Percentiles rank a stretch among this genome's conserved stretches.
These are phyloP conservation scores for Reticulitermes lucifugus DNA, from an alignment of 2,888 invertebrate genomes.

Conservation along the genomic window DNA sequence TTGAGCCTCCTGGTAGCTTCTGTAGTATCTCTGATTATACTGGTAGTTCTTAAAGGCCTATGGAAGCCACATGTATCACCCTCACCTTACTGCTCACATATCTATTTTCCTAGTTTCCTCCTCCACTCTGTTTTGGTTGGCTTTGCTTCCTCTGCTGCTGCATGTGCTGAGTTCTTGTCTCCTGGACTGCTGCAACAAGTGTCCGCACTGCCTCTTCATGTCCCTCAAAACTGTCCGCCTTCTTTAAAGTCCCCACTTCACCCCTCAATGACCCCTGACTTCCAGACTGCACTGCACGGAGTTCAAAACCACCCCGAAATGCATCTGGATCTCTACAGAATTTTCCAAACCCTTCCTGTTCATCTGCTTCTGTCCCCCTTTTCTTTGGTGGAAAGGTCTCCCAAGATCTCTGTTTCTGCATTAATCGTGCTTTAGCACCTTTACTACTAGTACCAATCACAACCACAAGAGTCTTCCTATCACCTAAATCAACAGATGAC, in stretches of 20 bases:
- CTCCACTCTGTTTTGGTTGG: constrained; percentile 56
- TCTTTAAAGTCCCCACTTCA: constrained; percentile 64
- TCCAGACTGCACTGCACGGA: constrained; percentile 51
- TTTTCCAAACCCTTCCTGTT: constrained; percentile 52
- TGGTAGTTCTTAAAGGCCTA: neutral
- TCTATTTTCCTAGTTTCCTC: neutral
- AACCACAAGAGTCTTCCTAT: constrained; percentile 67
- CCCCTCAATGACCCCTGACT: constrained; percentile 48
- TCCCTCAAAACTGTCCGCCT: constrained; percentile 76
- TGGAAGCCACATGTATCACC: neutral
- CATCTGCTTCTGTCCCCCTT: constrained; percentile 54
- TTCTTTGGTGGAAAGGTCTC: constrained; percentile 72
- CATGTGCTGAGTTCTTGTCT: constrained; percentile 66
- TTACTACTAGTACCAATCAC: constrained; percentile 62
- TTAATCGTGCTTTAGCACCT: constrained; percentile 58
- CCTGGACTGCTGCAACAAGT: constrained; percentile 75
- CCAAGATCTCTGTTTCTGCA: constrained; percentile 73
- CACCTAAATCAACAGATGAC: constrained; percentile 66
- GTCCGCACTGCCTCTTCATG: constrained; percentile 77
- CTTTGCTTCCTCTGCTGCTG: constrained; percentile 62
- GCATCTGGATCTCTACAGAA: constrained; percentile 59
- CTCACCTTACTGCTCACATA: neutral
- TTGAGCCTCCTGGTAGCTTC: neutral
- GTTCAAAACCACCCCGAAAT: constrained; percentile 58
- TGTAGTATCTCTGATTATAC: neutral